Evolutionary conservation across 2,797 vertebrate species (phyloP).

Genomic region (Pseudochaenichthys georgianus): DNA sequence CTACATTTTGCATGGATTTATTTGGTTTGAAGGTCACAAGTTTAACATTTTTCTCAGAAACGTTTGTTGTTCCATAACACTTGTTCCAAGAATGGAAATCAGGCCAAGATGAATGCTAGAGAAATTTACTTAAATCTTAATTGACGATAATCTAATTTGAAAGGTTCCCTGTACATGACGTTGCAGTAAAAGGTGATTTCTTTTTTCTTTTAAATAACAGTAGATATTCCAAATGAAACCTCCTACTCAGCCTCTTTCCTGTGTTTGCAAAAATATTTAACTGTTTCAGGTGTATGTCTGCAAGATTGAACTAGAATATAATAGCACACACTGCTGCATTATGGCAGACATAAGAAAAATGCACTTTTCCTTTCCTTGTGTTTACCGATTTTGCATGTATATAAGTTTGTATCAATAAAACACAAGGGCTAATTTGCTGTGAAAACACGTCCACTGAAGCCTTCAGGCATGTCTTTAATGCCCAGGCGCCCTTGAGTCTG

Average conservation of each 20-base stretch:
- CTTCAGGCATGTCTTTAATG: background rate
- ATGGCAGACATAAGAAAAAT: slow-evolving; percentile 20
- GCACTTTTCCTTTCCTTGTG: background rate
- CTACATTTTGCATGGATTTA: slow-evolving; percentile 2
- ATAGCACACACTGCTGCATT: slow-evolving; percentile 9
- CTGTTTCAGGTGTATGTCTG: slow-evolving; percentile 31
- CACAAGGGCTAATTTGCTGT: background rate
- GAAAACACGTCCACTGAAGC: slow-evolving; percentile 8
- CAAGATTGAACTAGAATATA: slow-evolving; percentile 14
- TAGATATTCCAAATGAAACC: slow-evolving; percentile 45
- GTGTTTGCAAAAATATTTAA: slow-evolving; percentile 24
- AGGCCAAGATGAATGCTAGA: slow-evolving; percentile 44
- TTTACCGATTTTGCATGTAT: slow-evolving; percentile 12
- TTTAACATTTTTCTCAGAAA: slow-evolving; percentile 21
- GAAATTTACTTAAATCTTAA: slow-evolving; percentile 40
- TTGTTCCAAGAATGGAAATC: slow-evolving; percentile 32
- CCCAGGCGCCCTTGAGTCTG: slow-evolving; percentile 2
- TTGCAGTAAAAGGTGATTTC: slow-evolving; percentile 19
- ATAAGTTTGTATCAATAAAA: background rate
- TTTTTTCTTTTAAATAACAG: slow-evolving; percentile 38
- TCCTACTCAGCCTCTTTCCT: slow-evolving; percentile 39
- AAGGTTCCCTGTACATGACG: slow-evolving; percentile 31
- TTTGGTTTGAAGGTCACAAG: slow-evolving; percentile 27
- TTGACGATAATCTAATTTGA: slow-evolving; percentile 47
- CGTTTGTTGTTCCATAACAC: slow-evolving; percentile 26